phyloP scores from a whole-genome alignment of 2,797 vertebrate species.

The Gephyroberyx darwinii region DNA sequence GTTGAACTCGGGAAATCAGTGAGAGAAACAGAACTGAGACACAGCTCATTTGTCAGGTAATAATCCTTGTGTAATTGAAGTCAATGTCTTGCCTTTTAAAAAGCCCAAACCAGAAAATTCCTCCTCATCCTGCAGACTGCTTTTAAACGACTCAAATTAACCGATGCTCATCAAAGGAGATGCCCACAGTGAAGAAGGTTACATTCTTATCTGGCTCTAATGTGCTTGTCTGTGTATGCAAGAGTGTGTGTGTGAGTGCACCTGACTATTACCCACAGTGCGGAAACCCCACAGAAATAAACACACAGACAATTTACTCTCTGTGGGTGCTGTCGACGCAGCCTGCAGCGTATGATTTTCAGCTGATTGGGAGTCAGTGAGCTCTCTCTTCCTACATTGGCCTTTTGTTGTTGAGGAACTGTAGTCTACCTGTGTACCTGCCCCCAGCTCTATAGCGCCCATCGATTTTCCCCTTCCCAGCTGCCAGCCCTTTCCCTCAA shows the following conservation, averaged over 20 bases:
- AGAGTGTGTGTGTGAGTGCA: not conserved
- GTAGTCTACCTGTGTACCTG: conserved; percentile 48
- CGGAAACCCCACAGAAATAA: conserved; percentile 45
- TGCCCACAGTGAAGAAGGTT: conserved; percentile 28
- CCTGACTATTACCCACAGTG: conserved; percentile 38
- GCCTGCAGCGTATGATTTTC: conserved; percentile 43
- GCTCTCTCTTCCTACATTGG: conserved; percentile 42
- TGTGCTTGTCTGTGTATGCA: conserved; percentile 6
- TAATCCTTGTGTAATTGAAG: conserved; percentile 24
- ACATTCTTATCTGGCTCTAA: not conserved
- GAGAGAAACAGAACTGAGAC: conserved; percentile 24
- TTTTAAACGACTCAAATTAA: conserved; percentile 42
- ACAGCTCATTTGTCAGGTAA: conserved; percentile 44
- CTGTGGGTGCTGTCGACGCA: conserved; percentile 38
- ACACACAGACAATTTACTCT: conserved; percentile 54
- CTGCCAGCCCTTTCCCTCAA: conserved; percentile 42
- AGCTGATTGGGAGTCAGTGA: conserved; percentile 47
- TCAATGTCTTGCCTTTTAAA: conserved; percentile 20
- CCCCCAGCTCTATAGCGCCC: conserved; percentile 34
- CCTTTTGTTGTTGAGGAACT: conserved; percentile 55
- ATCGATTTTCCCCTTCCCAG: conserved; percentile 61
- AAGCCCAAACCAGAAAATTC: conserved; percentile 1
- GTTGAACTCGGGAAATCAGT: conserved; percentile 41
- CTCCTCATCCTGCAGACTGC: not conserved
- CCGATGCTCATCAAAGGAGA: conserved; percentile 41